These are phyloP conservation scores for Melanocharis versteri DNA, from an alignment of 2,113 vertebrate genomes.

Conservation along the genomic window DNA sequence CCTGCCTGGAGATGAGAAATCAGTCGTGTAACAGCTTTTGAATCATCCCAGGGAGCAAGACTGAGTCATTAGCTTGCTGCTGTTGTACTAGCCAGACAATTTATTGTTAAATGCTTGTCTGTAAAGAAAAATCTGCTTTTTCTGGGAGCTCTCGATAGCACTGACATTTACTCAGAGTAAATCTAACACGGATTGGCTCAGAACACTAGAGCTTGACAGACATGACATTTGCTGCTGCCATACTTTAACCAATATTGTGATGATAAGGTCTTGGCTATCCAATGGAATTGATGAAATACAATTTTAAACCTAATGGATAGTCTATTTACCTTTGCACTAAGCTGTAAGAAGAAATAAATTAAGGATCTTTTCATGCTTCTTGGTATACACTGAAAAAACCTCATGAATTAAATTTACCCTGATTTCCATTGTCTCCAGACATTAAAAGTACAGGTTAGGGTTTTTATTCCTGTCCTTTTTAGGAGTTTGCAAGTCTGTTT, in stretches of 20 bases:
- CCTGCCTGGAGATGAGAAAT: slow-evolving; percentile 2
- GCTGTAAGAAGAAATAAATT: slow-evolving; percentile 72
- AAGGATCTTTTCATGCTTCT: slow-evolving; percentile 42
- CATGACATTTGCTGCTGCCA: slow-evolving; percentile 75
- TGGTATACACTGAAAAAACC: slow-evolving; percentile 12
- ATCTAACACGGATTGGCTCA: slow-evolving; percentile 70
- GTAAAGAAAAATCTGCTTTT: slow-evolving; percentile 67
- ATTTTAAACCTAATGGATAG: slow-evolving; percentile 70
- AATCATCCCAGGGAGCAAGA: slow-evolving; percentile 6
- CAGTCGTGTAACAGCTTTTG: background rate
- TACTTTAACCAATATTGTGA: slow-evolving; percentile 70
- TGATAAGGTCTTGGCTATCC: slow-evolving; percentile 73
- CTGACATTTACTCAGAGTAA: slow-evolving; percentile 80
- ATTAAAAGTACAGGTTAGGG: background rate
- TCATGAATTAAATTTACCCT: slow-evolving; percentile 48
- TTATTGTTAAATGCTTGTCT: slow-evolving; percentile 73
- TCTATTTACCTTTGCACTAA: slow-evolving; percentile 74
- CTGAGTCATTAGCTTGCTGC: slow-evolving; percentile 67
- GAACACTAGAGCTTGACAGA: slow-evolving; percentile 69
- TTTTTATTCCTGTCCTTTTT: background rate
- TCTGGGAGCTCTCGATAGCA: slow-evolving; percentile 63
- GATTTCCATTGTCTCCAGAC: slow-evolving; percentile 15
- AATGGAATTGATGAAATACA: slow-evolving; percentile 71
- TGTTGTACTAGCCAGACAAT: slow-evolving; percentile 63
- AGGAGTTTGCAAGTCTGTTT: background rate